These are phyloP conservation scores for Orussus abietinus DNA, from an alignment of 1,140 invertebrate genomes.

Conservation along the genomic window DNA sequence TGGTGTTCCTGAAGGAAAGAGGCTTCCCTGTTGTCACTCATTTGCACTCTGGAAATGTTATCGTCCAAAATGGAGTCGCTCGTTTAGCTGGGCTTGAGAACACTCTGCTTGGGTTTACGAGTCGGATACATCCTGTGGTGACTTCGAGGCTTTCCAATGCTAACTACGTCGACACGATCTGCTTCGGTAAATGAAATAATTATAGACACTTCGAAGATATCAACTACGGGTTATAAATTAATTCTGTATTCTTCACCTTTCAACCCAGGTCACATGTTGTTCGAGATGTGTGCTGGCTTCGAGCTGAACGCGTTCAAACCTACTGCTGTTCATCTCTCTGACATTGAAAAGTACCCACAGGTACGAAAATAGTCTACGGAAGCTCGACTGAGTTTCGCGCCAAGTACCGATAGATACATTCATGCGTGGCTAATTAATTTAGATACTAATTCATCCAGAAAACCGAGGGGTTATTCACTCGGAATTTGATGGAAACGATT, in stretches of 20 bases:
- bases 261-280: slow-evolving; percentile 70
- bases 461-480: neutral
- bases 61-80: slow-evolving; percentile 86
- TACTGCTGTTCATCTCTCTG: slow-evolving; percentile 65
- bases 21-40: slow-evolving; percentile 83
- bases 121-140: slow-evolving; percentile 60
- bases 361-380: slow-evolving; percentile 48
- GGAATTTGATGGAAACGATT: too few relatives aligned
- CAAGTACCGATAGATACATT: too few relatives aligned
- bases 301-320: slow-evolving; percentile 73
- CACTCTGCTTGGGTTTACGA: slow-evolving; percentile 73
- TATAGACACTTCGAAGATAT: neutral
- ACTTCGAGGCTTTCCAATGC: slow-evolving; percentile 52
- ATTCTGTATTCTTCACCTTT: too few relatives aligned
- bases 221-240: too few relatives aligned
- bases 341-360: slow-evolving; percentile 72
- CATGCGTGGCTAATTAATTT: too few relatives aligned
- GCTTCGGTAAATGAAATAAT: slow-evolving; percentile 60
- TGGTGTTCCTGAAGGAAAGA: slow-evolving; percentile 81
- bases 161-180: slow-evolving; percentile 67
- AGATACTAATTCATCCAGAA: neutral
- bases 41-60: slow-evolving; percentile 86
- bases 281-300: slow-evolving; percentile 86
- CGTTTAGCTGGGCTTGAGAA: slow-evolving; percentile 80
- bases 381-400: too few relatives aligned